Conservation (phyloP, 2,797 vertebrate genomes). For the Labroides dimidiatus region DNA sequence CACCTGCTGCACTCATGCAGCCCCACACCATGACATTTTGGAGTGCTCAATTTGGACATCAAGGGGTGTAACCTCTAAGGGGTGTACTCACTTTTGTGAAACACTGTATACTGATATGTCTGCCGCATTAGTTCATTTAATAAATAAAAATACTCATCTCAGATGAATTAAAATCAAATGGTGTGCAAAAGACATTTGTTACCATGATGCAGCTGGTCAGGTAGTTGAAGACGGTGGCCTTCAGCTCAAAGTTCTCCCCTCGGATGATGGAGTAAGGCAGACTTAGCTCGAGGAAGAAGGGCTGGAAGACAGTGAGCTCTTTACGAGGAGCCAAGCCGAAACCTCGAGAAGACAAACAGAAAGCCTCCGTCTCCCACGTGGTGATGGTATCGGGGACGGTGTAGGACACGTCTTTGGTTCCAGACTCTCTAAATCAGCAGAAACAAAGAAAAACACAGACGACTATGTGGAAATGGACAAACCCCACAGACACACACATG, state of each 20-base stretch:
- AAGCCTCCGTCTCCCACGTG: constrained; percentile 81
- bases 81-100: too few relatives aligned
- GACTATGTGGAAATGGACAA: too few relatives aligned
- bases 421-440: constrained; percentile 66
- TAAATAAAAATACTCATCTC: too few relatives aligned
- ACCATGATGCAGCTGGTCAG: constrained; percentile 83
- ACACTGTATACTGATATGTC: too few relatives aligned
- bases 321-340: constrained; percentile 82
- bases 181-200: constrained; percentile 1
- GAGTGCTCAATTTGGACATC: too few relatives aligned
- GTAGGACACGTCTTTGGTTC: constrained; percentile 53
- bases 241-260: constrained; percentile 84
- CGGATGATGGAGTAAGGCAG: constrained; percentile 86
- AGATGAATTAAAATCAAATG: too few relatives aligned
- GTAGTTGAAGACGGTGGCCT: constrained; percentile 82
- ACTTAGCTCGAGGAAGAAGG: constrained; percentile 85
- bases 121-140: too few relatives aligned
- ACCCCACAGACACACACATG: too few relatives aligned
- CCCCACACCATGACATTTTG: too few relatives aligned
- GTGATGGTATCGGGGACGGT: constrained; percentile 83
- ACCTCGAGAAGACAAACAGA: constrained; percentile 78
- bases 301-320: constrained; percentile 82
- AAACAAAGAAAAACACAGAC: constrained; percentile 23
- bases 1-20: too few relatives aligned
- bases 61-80: too few relatives aligned